Evolutionary conservation across 2,888 invertebrate genomes (phyloP).

Genomic region (Ophion costatus): DNA sequence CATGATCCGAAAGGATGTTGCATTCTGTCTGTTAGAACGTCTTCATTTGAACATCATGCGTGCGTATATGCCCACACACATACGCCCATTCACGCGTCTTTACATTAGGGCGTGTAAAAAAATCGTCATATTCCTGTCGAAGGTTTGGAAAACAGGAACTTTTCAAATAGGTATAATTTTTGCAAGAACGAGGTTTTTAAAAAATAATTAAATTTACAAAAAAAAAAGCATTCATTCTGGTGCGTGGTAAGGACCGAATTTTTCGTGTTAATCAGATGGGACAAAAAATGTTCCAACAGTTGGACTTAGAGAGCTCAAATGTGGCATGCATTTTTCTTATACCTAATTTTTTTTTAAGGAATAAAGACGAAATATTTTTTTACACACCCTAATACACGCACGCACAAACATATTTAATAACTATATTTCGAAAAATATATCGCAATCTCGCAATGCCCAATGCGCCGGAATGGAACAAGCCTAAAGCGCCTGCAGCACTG

Average conservation of each 20-base stretch:
- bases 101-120: constrained; percentile 15
- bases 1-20: background rate
- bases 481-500: constrained; percentile 47
- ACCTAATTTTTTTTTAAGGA: background rate
- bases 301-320: too few relatives aligned
- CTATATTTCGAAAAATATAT: constrained; percentile 67
- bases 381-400: background rate
- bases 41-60: constrained; percentile 42
- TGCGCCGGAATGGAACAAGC: constrained; percentile 65
- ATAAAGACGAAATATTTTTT: background rate
- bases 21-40: constrained; percentile 26
- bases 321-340: too few relatives aligned
- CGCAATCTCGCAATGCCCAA: constrained; percentile 50
- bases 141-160: background rate
- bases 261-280: background rate
- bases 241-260: too few relatives aligned
- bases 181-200: background rate
- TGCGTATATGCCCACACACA: constrained; percentile 39
- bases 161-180: background rate
- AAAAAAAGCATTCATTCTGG: too few relatives aligned
- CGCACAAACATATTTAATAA: constrained; percentile 45
- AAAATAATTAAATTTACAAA: background rate
- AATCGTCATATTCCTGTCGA: background rate
- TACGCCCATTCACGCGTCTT: background rate
- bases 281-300: background rate